A percentile compares a stretch with the other conserved stretches of the same genome.
These are phyloP conservation scores for Emydocephalus ijimae DNA, from an alignment of 2,113 vertebrate species.

Conservation along the genomic window DNA sequence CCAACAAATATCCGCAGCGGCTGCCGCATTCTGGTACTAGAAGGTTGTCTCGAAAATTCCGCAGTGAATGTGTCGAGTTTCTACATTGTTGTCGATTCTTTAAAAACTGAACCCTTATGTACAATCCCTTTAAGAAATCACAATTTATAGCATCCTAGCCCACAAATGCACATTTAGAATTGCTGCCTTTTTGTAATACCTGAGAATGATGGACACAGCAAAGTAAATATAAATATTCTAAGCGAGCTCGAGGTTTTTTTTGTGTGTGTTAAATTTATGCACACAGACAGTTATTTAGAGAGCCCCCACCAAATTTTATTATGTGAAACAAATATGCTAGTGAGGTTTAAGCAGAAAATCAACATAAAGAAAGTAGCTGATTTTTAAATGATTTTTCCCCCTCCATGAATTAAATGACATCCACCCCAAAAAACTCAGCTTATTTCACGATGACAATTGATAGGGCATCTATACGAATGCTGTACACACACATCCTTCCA, in stretches of 20 bases:
- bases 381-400: slow-evolving; percentile 37
- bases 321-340: slow-evolving; percentile 60
- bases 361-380: slow-evolving; percentile 53
- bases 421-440: slow-evolving; percentile 57
- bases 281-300: slow-evolving; percentile 46
- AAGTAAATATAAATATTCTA: slow-evolving; percentile 38
- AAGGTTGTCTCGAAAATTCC: slow-evolving; percentile 82
- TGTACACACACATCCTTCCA: background rate
- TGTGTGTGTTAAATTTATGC: slow-evolving; percentile 43
- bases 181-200: slow-evolving; percentile 46
- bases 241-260: slow-evolving; percentile 15
- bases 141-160: slow-evolving; percentile 22
- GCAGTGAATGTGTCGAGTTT: slow-evolving; percentile 67
- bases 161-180: slow-evolving; percentile 7
- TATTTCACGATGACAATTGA: slow-evolving; percentile 37
- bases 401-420: slow-evolving; percentile 30
- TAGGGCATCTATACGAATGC: background rate
- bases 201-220: slow-evolving; percentile 37
- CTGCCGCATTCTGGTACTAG: slow-evolving; percentile 87
- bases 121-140: slow-evolving; percentile 27
- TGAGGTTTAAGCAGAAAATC: slow-evolving; percentile 65
- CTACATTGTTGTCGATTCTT: slow-evolving; percentile 43
- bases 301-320: slow-evolving; percentile 59
- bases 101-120: slow-evolving; percentile 40
- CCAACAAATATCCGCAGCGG: slow-evolving; percentile 96